Conservation (phyloP, 64 coral and sea anemone species). For the Stichodactyla mertensii region DNA sequence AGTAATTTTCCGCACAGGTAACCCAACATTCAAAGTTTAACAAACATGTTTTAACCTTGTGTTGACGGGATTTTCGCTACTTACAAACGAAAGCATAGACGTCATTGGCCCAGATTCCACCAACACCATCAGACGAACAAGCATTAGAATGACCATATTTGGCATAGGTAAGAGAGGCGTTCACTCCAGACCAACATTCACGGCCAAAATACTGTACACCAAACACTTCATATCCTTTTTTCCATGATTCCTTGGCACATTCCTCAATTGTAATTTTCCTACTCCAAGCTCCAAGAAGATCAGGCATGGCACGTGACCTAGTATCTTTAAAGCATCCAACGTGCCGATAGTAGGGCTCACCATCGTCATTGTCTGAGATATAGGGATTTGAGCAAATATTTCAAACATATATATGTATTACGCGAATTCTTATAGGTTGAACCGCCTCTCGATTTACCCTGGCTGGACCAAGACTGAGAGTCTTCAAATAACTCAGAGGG, state of each 20-base stretch:
- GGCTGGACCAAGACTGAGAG: too few relatives aligned
- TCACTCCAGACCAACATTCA: background rate
- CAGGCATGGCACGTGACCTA: background rate
- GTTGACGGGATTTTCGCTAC: too few relatives aligned
- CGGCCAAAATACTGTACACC: background rate
- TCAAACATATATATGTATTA: too few relatives aligned
- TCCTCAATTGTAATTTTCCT: background rate
- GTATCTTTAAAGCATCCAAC: background rate
- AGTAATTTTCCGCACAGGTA: too few relatives aligned
- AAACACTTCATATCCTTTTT: background rate
- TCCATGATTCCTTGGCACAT: background rate
- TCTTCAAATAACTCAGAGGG: too few relatives aligned
- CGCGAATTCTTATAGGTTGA: too few relatives aligned
- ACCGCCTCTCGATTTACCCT: too few relatives aligned
- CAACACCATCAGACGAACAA: background rate
- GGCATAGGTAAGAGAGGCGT: background rate
- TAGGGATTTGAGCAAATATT: too few relatives aligned
- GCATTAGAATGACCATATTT: background rate
- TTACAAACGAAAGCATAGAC: background rate
- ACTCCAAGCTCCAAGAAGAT: background rate
- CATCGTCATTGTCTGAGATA: too few relatives aligned
- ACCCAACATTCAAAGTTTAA: too few relatives aligned
- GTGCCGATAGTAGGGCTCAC: background rate
- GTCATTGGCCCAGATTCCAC: background rate
- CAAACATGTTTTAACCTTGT: too few relatives aligned